Evolutionary conservation across 2,113 vertebrate species (phyloP).

Genomic region (Malurus elegans): DNA sequence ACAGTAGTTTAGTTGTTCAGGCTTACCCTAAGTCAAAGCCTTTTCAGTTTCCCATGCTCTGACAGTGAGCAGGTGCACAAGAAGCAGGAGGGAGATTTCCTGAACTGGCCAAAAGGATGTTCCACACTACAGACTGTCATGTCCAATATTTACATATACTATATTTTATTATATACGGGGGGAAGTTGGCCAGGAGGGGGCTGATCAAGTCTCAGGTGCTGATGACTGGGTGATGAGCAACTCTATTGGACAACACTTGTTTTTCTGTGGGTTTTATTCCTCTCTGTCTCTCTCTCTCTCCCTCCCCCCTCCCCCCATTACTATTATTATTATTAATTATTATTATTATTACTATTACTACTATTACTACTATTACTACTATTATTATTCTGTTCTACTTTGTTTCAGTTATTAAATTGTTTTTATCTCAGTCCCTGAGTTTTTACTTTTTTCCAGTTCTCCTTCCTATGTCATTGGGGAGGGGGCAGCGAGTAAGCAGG

Average conservation of each 20-base stretch:
- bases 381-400: not conserved
- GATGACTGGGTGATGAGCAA: not conserved
- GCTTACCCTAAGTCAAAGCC: not conserved
- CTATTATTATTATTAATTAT: fast-evolving
- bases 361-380: not conserved
- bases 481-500: not conserved
- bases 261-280: not conserved
- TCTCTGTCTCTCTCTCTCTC: not conserved
- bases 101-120: not conserved
- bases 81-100: not conserved
- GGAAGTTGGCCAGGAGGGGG: not conserved
- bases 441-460: not conserved
- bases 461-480: not conserved
- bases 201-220: fast-evolving
- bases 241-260: not conserved
- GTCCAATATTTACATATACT: not conserved
- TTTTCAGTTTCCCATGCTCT: not conserved
- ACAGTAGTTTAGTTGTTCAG: not conserved
- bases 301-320: too few species aligned
- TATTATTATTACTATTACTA: not conserved
- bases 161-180: not conserved
- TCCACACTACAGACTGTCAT: not conserved
- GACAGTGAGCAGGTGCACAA: not conserved
- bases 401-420: not conserved
- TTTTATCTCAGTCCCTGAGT: not conserved